Conservation (phyloP, 2,888 invertebrate genomes). For the Tenodera sinensis region DNA sequence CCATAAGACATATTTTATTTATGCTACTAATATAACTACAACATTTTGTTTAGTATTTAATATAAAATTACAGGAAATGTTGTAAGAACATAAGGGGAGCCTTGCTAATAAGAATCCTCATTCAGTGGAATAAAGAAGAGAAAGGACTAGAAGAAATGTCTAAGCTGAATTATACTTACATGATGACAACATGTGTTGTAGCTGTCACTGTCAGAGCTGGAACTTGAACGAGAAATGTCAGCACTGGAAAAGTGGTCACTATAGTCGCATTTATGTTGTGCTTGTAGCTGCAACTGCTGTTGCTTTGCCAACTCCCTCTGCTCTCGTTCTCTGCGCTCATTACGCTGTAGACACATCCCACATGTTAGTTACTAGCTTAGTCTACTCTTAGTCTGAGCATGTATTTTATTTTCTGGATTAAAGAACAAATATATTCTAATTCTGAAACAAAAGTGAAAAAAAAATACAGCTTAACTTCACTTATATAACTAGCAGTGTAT, state of each 20-base stretch:
- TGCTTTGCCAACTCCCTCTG: constrained; percentile 76
- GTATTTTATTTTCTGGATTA: background rate
- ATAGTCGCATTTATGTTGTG: constrained; percentile 27
- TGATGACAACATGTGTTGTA: background rate
- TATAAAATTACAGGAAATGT: too few species aligned
- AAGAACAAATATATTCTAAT: too few species aligned
- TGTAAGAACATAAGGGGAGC: too few species aligned
- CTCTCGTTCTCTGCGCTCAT: constrained; percentile 84
- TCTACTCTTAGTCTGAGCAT: background rate
- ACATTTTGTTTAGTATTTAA: too few species aligned
- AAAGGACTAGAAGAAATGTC: background rate
- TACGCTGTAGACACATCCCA: constrained; percentile 56
- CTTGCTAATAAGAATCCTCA: background rate
- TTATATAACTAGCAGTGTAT: too few species aligned
- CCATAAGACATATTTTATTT: too few species aligned
- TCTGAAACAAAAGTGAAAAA: too few species aligned
- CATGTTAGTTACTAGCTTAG: background rate
- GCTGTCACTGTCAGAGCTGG: constrained; percentile 27
- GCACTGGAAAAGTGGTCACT: constrained; percentile 30
- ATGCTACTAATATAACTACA: too few species aligned
- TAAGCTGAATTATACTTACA: background rate
- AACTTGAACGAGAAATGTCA: constrained; percentile 37
- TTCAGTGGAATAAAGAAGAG: background rate
- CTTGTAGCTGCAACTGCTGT: constrained; percentile 55
- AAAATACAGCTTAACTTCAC: too few species aligned